Evolutionary conservation across 2,113 vertebrate genomes (phyloP).

Genomic region (Picathartes gymnocephalus): DNA sequence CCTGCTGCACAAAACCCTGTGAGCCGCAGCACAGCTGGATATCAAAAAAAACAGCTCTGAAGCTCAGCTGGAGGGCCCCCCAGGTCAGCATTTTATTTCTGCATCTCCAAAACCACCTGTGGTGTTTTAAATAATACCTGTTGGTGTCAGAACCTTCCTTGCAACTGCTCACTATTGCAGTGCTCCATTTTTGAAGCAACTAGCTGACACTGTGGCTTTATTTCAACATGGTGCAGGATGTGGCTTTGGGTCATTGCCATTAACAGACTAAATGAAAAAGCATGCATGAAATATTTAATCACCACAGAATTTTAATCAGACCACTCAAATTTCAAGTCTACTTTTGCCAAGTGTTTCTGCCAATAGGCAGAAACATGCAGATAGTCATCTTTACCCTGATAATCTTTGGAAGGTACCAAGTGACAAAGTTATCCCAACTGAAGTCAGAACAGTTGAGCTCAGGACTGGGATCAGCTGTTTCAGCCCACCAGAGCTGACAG

Average conservation of each 20-base stretch:
- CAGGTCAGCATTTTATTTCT: background rate
- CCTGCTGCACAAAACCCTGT: background rate
- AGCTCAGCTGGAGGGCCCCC: background rate
- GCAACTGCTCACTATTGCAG: background rate
- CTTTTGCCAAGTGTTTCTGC: background rate
- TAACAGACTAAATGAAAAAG: background rate
- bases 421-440: background rate
- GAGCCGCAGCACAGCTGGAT: background rate
- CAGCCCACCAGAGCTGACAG: background rate
- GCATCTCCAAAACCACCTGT: background rate
- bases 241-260: background rate
- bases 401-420: background rate
- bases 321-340: background rate
- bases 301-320: background rate
- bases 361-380: background rate
- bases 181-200: background rate
- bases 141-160: background rate
- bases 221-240: slow-evolving; percentile 13
- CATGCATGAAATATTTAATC: background rate
- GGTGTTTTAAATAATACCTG: background rate
- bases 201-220: background rate
- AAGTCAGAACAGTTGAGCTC: background rate
- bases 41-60: background rate
- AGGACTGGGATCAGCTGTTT: background rate
- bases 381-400: background rate